Evolutionary conservation across 92 coral and sea anemone species (phyloP).

Genomic region (Palythoa grandis): DNA sequence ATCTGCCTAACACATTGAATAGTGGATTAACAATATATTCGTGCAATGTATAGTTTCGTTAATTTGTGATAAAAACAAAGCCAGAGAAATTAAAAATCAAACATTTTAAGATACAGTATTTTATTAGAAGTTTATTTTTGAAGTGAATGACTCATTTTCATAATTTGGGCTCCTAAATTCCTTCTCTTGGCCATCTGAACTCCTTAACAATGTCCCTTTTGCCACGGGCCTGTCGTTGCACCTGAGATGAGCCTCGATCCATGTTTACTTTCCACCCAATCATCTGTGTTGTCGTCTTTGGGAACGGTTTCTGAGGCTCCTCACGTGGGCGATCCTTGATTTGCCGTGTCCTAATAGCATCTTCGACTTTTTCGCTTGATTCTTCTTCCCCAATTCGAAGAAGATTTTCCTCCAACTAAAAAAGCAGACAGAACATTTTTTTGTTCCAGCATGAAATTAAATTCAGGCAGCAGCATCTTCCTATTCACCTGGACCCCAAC

Average conservation of each 20-base stretch:
- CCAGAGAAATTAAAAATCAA: no score
- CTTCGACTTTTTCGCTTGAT: conserved; percentile 16
- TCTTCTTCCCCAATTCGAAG: conserved; percentile 61
- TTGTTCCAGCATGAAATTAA: neutral
- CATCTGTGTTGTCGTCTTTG: conserved; percentile 72
- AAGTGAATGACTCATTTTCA: no score
- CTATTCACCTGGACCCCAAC: no score
- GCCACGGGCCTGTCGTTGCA: conserved; percentile 64
- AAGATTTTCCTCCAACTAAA: conserved; percentile 56
- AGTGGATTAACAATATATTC: no score
- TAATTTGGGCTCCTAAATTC: conserved; percentile 41
- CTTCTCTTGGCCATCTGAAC: conserved; percentile 82
- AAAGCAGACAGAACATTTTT: neutral
- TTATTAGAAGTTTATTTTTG: no score
- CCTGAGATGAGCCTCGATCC: conserved; percentile 32
- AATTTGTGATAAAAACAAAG: no score
- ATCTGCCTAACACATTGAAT: no score
- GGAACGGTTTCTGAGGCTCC: conserved; percentile 44
- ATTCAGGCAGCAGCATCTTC: neutral
- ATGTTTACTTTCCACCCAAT: conserved; percentile 74
- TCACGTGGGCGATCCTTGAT: conserved; percentile 38
- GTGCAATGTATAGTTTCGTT: no score
- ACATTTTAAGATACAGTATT: no score
- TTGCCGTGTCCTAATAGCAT: neutral
- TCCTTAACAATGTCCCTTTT: conserved; percentile 71